These are phyloP conservation scores for Ctenochaetus hawaiiensis DNA, from an alignment of 2,797 vertebrate genomes.

Conservation along the genomic window DNA sequence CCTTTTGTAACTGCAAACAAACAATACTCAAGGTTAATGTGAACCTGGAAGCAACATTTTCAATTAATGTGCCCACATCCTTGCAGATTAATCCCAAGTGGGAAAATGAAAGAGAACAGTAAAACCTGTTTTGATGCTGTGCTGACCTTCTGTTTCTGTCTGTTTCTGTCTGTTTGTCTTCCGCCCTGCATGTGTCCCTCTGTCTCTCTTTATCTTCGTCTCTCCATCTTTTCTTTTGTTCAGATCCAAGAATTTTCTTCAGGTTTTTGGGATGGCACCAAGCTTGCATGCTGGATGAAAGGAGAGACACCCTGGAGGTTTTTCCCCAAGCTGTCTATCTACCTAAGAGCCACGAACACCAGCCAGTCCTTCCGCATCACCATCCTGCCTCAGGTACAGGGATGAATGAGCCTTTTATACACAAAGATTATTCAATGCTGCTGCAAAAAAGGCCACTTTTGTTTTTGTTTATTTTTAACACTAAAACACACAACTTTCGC, in stretches of 20 bases:
- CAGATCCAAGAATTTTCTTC: slow-evolving; percentile 93
- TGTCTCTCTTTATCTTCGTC: neutral
- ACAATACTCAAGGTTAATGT: slow-evolving; percentile 56
- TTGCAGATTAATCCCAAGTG: slow-evolving; percentile 50
- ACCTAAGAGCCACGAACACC: slow-evolving; percentile 92
- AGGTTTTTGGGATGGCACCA: slow-evolving; percentile 94
- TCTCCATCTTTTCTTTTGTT: slow-evolving; percentile 3
- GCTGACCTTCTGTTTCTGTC: slow-evolving; percentile 34
- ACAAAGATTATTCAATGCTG: no score
- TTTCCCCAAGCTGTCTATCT: slow-evolving; percentile 97
- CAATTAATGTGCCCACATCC: slow-evolving; percentile 30
- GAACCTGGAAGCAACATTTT: slow-evolving; percentile 50
- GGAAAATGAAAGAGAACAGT: slow-evolving; percentile 51
- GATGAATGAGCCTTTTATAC: neutral
- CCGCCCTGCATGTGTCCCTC: neutral
- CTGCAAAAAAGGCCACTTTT: no score
- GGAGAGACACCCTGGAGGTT: slow-evolving; percentile 92
- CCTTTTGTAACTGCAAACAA: slow-evolving; percentile 32
- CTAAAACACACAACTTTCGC: no score
- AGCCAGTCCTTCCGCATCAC: slow-evolving; percentile 95
- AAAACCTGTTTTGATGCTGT: slow-evolving; percentile 31
- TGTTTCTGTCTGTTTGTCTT: slow-evolving; percentile 33
- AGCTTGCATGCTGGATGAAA: slow-evolving; percentile 95
- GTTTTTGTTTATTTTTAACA: no score
- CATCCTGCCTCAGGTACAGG: slow-evolving; percentile 92